Percentiles rank a stretch among this genome's conserved stretches.
Evolutionary conservation across 30 jellyfish, hydroid and myxozoan species (phyloP).

Genomic region (Aurelia sp.): DNA sequence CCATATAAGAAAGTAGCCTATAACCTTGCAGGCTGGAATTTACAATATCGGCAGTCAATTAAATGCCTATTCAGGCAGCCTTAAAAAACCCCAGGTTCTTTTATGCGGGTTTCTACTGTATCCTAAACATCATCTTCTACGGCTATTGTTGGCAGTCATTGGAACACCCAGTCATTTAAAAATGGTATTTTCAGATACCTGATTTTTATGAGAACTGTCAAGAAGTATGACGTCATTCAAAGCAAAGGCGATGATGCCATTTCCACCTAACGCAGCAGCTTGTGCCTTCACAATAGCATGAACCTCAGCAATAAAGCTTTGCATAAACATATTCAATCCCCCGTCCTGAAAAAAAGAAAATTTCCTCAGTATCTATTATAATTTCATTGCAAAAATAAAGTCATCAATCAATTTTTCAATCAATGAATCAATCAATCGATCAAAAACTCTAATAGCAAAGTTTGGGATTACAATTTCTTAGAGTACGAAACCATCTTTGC

Average conservation of each 20-base stretch:
- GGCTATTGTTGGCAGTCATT: too few species aligned
- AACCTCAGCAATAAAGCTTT: conserved; percentile 79
- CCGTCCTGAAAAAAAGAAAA: conserved; percentile 78
- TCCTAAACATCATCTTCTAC: not conserved
- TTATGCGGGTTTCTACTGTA: not conserved
- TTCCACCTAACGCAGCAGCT: conserved; percentile 83
- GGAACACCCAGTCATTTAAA: not conserved
- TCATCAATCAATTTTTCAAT: not conserved
- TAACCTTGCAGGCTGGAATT: too few species aligned
- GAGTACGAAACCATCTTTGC: too few species aligned
- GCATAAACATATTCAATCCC: conserved; percentile 88
- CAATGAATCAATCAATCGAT: not conserved
- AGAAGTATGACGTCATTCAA: conserved; percentile 75
- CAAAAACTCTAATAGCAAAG: too few species aligned
- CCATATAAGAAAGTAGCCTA: too few species aligned
- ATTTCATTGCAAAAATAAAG: not conserved
- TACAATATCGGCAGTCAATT: too few species aligned
- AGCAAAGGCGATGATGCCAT: conserved; percentile 81
- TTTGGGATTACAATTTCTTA: too few species aligned
- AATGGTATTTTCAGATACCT: conserved; percentile 54
- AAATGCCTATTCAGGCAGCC: too few species aligned
- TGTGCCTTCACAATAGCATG: conserved; percentile 85
- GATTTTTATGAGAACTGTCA: conserved; percentile 92
- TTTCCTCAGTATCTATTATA: not conserved
- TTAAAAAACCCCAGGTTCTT: too few species aligned